Evolutionary conservation across 2,888 invertebrate species (phyloP).

Genomic region (Drosophila koepferae): DNA sequence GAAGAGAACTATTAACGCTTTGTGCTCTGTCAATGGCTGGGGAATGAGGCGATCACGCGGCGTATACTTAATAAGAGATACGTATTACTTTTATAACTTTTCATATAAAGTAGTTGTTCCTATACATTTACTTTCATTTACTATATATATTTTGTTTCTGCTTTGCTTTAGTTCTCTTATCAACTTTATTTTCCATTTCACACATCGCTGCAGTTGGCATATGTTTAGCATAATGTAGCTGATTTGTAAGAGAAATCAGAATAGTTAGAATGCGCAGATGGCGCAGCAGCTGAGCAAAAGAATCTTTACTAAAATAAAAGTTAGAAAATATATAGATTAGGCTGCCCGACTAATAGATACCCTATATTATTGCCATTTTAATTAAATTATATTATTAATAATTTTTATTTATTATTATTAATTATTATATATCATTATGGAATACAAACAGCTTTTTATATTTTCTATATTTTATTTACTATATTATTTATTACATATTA

Average conservation of each 20-base stretch:
- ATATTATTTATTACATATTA: neutral
- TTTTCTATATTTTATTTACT: neutral
- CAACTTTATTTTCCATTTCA: slow-evolving; percentile 52
- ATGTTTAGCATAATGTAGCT: slow-evolving; percentile 3
- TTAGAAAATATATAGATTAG: no score
- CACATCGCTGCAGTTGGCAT: slow-evolving; percentile 32
- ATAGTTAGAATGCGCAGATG: neutral
- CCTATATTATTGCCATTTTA: no score
- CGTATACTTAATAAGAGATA: neutral
- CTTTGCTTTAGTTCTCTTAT: neutral
- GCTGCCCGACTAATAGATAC: neutral
- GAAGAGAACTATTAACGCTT: slow-evolving; percentile 38
- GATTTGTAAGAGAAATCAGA: neutral
- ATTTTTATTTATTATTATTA: no score
- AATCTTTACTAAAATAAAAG: neutral
- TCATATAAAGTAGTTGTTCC: no score
- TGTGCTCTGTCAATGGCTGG: neutral
- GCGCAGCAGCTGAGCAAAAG: neutral
- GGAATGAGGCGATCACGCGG: neutral
- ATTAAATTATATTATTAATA: no score
- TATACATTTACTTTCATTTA: neutral
- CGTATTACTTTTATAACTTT: neutral
- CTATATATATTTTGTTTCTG: neutral
- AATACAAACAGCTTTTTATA: neutral
- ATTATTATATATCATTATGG: no score